Base-by-base conservation (phyloP, 2,888 invertebrate genomes). In the Sphaeridia pumilis region DNA sequence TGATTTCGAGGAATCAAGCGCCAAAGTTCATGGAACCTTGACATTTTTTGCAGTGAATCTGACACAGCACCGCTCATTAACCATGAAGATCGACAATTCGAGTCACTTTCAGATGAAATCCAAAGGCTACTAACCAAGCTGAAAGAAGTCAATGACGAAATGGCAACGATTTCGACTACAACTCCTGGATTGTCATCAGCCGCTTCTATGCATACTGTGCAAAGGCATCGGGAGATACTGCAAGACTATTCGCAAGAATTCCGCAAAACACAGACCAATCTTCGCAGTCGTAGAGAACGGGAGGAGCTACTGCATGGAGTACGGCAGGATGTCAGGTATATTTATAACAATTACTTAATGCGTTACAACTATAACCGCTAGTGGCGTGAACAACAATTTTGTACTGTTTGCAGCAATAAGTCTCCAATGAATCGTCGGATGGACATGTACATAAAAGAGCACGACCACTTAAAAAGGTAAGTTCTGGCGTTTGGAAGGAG, bases 151-250 rank as follows among this genome's bases (percentile, higher is more conserved):
- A 88, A 88, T 69, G 87, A 87, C 65, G 79, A 84, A 72, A 83
- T 97, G 81, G 80, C 83, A 2, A 87, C 89, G 66, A 76, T 88
- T 56, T 82, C 85, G 14, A 55, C 66, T 52, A 49, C 58, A 24
- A 63, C 64, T 54, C 84, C 84, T 21, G 63, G 61, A 38, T 61
- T 66, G 50, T 61, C 72, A 1, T 71, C 73, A 3, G 74, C 72
- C 58, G 84, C 89, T 31, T 88, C 92, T 68, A 77, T 88, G 67
- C 95, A 95, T 70, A 97, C 93, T 0, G 76, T 95, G 59, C 90
- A 94, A 70, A 77, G 97, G 49, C 97, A 97, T 69, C 79, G 88
- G 65, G 97, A 97, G 71, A 98, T 98, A 66, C 76, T 97, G 31
- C 85, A 83, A 71, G 95, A 95, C 67, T 90, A 97, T 69, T 83